Percentiles rank a stretch among this genome's conserved stretches.
Evolutionary conservation across 2,888 invertebrate species (phyloP).

Genomic region (Ophioninae sp.): DNA sequence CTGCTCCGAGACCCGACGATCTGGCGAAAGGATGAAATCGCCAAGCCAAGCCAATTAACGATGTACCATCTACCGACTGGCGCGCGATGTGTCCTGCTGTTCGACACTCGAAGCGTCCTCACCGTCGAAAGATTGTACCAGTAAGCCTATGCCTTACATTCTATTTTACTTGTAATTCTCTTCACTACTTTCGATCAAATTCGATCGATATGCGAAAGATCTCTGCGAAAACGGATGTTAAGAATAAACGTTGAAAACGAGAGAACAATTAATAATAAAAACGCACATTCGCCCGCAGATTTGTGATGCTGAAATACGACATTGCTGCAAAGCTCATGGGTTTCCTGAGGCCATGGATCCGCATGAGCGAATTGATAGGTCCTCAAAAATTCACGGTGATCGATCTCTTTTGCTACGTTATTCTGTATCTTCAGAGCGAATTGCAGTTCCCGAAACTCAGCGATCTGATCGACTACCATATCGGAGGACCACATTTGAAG

Average conservation of each 20-base stretch:
- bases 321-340: neutral
- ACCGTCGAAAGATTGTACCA: no score
- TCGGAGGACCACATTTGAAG: neutral
- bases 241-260: neutral
- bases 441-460: constrained; percentile 4
- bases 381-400: neutral
- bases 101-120: neutral
- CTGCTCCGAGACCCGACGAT: neutral
- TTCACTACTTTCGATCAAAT: neutral
- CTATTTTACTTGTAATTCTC: neutral
- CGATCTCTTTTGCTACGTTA: constrained; percentile 6
- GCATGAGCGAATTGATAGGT: neutral
- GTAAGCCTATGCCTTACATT: neutral
- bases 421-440: constrained; percentile 13
- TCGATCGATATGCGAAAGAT: no score
- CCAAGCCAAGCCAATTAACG: neutral
- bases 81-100: neutral
- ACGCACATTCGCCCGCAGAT: neutral
- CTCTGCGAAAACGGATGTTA: no score
- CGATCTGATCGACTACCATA: neutral
- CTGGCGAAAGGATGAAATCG: constrained; percentile 5
- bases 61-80: constrained; percentile 1
- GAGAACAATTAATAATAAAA: neutral
- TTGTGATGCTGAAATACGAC: neutral
- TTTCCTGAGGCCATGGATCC: neutral